phyloP scores from a whole-genome alignment of 2,797 vertebrate genomes.

The Xenopus petersii region DNA sequence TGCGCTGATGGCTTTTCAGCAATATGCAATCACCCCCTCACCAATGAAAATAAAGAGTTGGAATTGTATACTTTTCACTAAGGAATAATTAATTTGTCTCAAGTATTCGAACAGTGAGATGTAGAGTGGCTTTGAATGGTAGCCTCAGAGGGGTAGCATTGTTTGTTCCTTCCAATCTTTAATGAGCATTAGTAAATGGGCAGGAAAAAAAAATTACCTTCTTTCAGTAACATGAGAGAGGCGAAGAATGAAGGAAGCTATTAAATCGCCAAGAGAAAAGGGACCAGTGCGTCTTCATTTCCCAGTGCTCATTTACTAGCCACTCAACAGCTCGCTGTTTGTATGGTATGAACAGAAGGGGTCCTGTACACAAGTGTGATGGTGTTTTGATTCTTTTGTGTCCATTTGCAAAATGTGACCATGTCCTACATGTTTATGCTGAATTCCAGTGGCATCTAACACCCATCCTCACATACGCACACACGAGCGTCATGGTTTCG shows the following conservation, averaged over 20 bases:
- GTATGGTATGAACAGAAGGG: slow-evolving; percentile 28
- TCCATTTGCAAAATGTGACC: slow-evolving; percentile 1
- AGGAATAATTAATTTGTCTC: slow-evolving; percentile 99
- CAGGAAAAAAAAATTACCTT: slow-evolving; percentile 86
- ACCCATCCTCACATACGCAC: not conserved
- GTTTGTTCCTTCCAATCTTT: slow-evolving; percentile 93
- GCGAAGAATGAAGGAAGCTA: slow-evolving; percentile 78
- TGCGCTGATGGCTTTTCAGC: slow-evolving; percentile 82
- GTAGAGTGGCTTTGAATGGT: slow-evolving; percentile 91
- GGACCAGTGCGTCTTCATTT: slow-evolving; percentile 40
- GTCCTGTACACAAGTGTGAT: slow-evolving; percentile 25
- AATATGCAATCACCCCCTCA: slow-evolving; percentile 73
- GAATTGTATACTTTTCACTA: slow-evolving; percentile 90
- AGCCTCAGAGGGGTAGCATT: slow-evolving; percentile 93
- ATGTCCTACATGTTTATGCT: not conserved
- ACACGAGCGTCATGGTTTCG: not conserved
- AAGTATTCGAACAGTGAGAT: slow-evolving; percentile 97
- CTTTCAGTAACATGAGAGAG: slow-evolving; percentile 89
- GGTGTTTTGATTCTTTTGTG: slow-evolving; percentile 5
- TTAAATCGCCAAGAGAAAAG: slow-evolving; percentile 67
- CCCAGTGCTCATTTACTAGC: slow-evolving; percentile 25
- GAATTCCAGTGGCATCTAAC: not conserved
- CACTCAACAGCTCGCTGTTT: slow-evolving; percentile 15
- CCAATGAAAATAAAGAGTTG: slow-evolving; percentile 78
- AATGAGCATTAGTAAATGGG: slow-evolving; percentile 98